Conservation (phyloP, 2,888 invertebrate species). For the Augochlorella aurata region DNA sequence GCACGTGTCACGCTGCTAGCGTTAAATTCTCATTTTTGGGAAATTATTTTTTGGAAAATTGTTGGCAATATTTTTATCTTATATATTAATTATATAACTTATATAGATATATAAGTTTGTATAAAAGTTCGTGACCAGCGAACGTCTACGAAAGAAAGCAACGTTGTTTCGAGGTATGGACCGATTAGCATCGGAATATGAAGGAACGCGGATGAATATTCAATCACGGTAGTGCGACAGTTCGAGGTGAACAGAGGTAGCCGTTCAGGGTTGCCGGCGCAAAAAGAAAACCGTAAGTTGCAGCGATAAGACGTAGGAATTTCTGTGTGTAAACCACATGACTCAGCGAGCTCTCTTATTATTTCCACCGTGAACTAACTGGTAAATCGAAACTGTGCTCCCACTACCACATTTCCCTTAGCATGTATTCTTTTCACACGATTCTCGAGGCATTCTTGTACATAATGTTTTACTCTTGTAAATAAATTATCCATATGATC, state of each 20-base stretch:
- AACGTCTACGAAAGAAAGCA: background rate
- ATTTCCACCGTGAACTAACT: conserved; percentile 57
- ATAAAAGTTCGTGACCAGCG: background rate
- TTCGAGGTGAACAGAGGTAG: background rate
- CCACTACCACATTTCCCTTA: conserved; percentile 47
- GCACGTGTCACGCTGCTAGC: too few species aligned
- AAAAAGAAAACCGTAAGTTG: conserved; percentile 44
- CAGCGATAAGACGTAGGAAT: conserved; percentile 39
- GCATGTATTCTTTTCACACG: conserved; percentile 66
- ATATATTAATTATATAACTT: too few species aligned
- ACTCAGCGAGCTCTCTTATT: conserved; percentile 53
- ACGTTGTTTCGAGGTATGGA: background rate
- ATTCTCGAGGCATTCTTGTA: conserved; percentile 78
- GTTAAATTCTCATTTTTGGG: too few species aligned
- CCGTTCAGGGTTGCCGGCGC: conserved; percentile 35
- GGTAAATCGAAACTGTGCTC: conserved; percentile 57
- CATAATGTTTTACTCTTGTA: conserved; percentile 82
- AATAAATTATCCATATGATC: conserved; percentile 80
- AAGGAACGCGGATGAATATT: background rate
- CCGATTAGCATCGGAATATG: background rate
- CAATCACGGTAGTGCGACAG: background rate
- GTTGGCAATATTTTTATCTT: too few species aligned
- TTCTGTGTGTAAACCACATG: conserved; percentile 53
- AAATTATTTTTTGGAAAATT: too few species aligned
- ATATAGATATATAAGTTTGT: too few species aligned